Conservation (phyloP, 2,113 vertebrate genomes). For the Ornithorhynchus anatinus region DNA sequence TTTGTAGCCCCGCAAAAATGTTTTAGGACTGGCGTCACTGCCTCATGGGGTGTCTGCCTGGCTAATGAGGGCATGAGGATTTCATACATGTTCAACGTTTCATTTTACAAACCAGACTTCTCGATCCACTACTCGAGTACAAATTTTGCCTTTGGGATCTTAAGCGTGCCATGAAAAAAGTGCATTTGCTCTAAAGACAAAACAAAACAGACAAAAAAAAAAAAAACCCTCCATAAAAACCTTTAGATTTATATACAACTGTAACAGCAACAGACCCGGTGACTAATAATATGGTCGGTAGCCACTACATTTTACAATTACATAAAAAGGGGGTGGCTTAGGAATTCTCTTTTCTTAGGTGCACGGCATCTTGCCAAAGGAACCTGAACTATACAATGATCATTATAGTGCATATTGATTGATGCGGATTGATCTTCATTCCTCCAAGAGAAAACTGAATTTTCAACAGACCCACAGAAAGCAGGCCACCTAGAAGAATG, state of each 20-base stretch:
- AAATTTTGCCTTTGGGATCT: constrained; percentile 4
- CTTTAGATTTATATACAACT: neutral
- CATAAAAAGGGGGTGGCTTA: neutral
- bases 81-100: neutral
- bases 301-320: neutral
- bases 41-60: neutral
- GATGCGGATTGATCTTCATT: neutral
- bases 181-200: neutral
- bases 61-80: accelerated
- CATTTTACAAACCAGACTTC: neutral
- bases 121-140: neutral
- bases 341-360: neutral
- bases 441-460: neutral
- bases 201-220: too few species aligned
- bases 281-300: neutral
- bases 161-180: constrained; percentile 15
- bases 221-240: too few species aligned
- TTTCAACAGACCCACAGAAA: neutral
- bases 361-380: neutral
- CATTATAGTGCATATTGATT: neutral
- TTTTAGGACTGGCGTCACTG: neutral
- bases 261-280: neutral
- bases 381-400: neutral
- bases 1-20: neutral
- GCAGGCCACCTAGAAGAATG: neutral